Evolutionary conservation across 2,888 invertebrate genomes (phyloP).

Genomic region (Aspidapion aeneum): DNA sequence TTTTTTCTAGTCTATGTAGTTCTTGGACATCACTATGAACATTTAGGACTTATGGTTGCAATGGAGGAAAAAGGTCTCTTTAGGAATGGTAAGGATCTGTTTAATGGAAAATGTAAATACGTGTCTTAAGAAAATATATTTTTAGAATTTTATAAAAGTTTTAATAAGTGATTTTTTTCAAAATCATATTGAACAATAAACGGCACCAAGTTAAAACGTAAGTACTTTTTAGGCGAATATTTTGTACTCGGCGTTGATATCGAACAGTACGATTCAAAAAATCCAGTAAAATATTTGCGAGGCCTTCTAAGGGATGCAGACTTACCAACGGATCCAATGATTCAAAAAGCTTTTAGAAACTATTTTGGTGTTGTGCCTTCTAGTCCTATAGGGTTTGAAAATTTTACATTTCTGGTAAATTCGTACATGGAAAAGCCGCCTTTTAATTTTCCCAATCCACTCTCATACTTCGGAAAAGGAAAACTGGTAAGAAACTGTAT

Average conservation of each 20-base stretch:
- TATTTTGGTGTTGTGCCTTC: conserved; percentile 83
- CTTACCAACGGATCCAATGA: conserved; percentile 49
- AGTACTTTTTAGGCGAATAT: conserved; percentile 87
- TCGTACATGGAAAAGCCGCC: conserved; percentile 80
- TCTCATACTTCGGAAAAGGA: conserved; percentile 65
- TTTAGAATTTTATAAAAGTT: too few relatives aligned
- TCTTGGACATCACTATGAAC: conserved; percentile 86
- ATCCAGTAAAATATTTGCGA: conserved; percentile 75
- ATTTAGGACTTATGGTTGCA: conserved; percentile 85
- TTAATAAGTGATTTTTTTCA: too few relatives aligned
- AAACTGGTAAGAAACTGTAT: conserved; percentile 61
- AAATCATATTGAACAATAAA: too few relatives aligned
- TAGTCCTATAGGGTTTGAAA: conserved; percentile 66
- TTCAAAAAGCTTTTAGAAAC: conserved; percentile 70
- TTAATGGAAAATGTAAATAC: too few relatives aligned
- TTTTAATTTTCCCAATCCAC: conserved; percentile 82
- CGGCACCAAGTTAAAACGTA: too few relatives aligned
- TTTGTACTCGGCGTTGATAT: conserved; percentile 91
- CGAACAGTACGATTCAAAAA: conserved; percentile 77
- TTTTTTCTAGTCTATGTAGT: conserved; percentile 81
- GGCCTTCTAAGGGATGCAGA: conserved; percentile 66
- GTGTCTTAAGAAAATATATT: too few relatives aligned
- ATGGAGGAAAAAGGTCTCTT: conserved; percentile 79
- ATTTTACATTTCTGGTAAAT: conserved; percentile 75
- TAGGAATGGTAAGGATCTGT: conserved; percentile 61